phyloP scores from a whole-genome alignment of 2,888 invertebrate species.

The Tribolium freemani region DNA sequence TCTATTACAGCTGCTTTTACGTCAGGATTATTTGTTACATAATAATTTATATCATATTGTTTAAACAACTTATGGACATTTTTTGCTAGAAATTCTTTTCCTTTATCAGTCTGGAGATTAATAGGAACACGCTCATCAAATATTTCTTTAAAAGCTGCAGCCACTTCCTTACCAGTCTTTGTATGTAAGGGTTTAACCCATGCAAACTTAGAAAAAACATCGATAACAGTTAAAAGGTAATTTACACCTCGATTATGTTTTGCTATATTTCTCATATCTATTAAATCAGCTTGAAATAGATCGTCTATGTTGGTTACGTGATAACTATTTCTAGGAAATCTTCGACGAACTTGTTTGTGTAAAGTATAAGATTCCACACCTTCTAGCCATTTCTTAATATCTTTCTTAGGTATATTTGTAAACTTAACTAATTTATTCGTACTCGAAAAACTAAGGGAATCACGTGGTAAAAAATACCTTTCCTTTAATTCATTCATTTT shows the following conservation, averaged over 20 bases:
- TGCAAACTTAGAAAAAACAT: constrained; percentile 60
- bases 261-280: constrained; percentile 54
- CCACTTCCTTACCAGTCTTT: constrained; percentile 53
- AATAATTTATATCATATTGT: constrained; percentile 26
- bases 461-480: constrained; percentile 36
- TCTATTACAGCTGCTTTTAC: constrained; percentile 58
- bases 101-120: constrained; percentile 31
- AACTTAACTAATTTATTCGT: constrained; percentile 4
- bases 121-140: constrained; percentile 22
- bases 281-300: constrained; percentile 41
- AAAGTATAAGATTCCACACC: constrained; percentile 43
- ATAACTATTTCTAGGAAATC: constrained; percentile 13
- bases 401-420: not conserved
- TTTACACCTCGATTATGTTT: constrained; percentile 39
- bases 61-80: constrained; percentile 32
- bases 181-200: constrained; percentile 56
- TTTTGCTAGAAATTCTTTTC: constrained; percentile 29
- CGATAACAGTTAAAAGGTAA: constrained; percentile 48
- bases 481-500: no score
- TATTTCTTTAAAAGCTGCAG: constrained; percentile 41
- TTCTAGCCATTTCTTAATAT: constrained; percentile 49
- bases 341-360: constrained; percentile 9
- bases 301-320: constrained; percentile 1
- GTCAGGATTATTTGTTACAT: constrained; percentile 51
- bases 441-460: constrained; percentile 41